These are phyloP conservation scores for Leucophenga montana DNA, from an alignment of 2,888 invertebrate genomes.

Conservation along the genomic window DNA sequence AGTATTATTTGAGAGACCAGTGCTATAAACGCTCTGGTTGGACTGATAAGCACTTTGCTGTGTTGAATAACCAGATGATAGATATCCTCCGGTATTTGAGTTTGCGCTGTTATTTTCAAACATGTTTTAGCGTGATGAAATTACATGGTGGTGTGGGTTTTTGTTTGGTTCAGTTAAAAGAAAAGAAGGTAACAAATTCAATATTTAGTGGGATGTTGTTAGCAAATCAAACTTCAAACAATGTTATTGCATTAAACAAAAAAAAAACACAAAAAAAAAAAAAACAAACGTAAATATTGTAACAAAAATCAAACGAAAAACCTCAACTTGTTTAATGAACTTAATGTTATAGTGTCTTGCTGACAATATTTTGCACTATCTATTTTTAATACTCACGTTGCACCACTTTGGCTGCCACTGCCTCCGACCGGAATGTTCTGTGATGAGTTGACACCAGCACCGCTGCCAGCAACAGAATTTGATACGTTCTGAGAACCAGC, in stretches of 20 bases:
- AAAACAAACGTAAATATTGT: not conserved
- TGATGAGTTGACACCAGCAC: conserved; percentile 53
- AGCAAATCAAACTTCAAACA: conserved; percentile 24
- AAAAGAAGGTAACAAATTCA: conserved; percentile 40
- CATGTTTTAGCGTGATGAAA: conserved; percentile 23
- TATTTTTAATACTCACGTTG: conserved; percentile 60
- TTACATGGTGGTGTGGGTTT: conserved; percentile 29
- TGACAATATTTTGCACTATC: not conserved
- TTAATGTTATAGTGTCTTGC: not conserved
- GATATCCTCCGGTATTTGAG: conserved; percentile 73
- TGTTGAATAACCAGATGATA: conserved; percentile 72
- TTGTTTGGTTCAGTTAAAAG: conserved; percentile 20
- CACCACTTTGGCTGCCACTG: conserved; percentile 68
- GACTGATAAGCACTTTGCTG: conserved; percentile 74
- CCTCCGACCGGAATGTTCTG: conserved; percentile 73
- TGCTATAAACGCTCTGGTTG: conserved; percentile 73
- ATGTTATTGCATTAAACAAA: conserved; percentile 25
- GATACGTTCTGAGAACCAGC: conserved; percentile 60
- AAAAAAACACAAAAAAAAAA: too few relatives aligned
- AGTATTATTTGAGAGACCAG: conserved; percentile 72
- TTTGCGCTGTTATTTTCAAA: conserved; percentile 68
- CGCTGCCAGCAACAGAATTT: conserved; percentile 55
- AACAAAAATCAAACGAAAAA: not conserved
- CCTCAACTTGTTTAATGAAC: conserved; percentile 11
- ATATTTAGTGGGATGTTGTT: conserved; percentile 26